Evolutionary conservation across 2,888 invertebrate species (phyloP).

Genomic region (Sinodicranocentrus sp.): DNA sequence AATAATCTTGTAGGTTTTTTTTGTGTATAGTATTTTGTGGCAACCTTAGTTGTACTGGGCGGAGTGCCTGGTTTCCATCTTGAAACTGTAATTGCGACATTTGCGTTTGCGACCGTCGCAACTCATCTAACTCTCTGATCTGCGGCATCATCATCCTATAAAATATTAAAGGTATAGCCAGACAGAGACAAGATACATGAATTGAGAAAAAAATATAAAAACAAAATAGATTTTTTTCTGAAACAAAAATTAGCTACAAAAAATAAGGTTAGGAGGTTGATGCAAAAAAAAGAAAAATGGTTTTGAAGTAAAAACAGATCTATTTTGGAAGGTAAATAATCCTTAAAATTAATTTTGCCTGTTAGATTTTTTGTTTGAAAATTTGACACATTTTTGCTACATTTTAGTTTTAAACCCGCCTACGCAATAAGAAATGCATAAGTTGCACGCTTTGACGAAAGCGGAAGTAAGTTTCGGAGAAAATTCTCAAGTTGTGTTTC

Average conservation of each 20-base stretch:
- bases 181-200: conserved; percentile 17
- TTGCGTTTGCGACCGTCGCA: conserved; percentile 62
- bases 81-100: too few relatives aligned
- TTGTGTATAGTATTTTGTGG: neutral
- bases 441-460: too few relatives aligned
- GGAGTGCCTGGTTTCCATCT: too few relatives aligned
- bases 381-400: too few relatives aligned
- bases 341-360: too few relatives aligned
- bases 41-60: conserved; percentile 38
- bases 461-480: too few relatives aligned
- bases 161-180: conserved; percentile 3
- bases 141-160: conserved; percentile 64
- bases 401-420: too few relatives aligned
- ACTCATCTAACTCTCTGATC: conserved; percentile 75
- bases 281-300: neutral
- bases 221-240: neutral
- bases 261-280: neutral
- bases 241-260: neutral
- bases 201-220: neutral
- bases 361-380: too few relatives aligned
- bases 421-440: too few relatives aligned
- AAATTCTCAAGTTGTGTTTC: too few relatives aligned
- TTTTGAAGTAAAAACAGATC: neutral
- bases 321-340: too few relatives aligned
- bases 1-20: too few relatives aligned